phyloP scores from a whole-genome alignment of 2,888 invertebrate genomes.

The Trichopoda pennipes region DNA sequence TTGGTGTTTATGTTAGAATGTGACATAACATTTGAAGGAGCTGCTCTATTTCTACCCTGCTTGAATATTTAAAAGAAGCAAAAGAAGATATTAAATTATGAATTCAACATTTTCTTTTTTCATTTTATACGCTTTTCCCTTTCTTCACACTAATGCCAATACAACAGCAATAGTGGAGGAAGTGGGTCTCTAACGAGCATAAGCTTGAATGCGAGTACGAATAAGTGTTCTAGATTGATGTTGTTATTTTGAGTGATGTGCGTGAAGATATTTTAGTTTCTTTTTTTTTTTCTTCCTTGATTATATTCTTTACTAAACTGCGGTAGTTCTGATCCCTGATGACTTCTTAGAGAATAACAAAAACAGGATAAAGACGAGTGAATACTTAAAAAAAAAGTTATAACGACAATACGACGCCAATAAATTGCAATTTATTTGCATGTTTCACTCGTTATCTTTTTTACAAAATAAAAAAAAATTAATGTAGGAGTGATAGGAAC shows the following conservation, averaged over 20 bases:
- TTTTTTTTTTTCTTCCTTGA: neutral
- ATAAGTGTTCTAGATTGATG: constrained; percentile 26
- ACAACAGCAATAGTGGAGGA: constrained; percentile 32
- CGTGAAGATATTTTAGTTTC: constrained; percentile 50
- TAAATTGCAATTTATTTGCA: constrained; percentile 57
- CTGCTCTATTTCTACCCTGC: constrained; percentile 20
- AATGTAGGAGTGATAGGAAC: constrained; percentile 26
- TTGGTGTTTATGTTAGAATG: constrained; percentile 53
- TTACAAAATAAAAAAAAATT: constrained; percentile 6
- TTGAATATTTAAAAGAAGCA: constrained; percentile 11
- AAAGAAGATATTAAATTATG: constrained; percentile 65
- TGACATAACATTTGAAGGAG: constrained; percentile 55
- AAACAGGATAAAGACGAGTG: constrained; percentile 11
- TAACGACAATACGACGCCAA: constrained; percentile 59
- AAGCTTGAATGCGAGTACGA: constrained; percentile 17
- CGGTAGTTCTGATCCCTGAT: constrained; percentile 53
- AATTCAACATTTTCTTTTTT: constrained; percentile 49
- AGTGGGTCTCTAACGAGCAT: constrained; percentile 7
- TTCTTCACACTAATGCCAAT: constrained; percentile 30
- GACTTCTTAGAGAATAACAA: constrained; percentile 54
- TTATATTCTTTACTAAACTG: constrained; percentile 34
- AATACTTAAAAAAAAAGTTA: constrained; percentile 16
- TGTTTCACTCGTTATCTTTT: constrained; percentile 24
- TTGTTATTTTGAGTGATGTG: constrained; percentile 62
- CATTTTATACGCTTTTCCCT: constrained; percentile 1